These are phyloP conservation scores for Halesus radiatus DNA, from an alignment of 1,140 invertebrate genomes.

Conservation along the genomic window DNA sequence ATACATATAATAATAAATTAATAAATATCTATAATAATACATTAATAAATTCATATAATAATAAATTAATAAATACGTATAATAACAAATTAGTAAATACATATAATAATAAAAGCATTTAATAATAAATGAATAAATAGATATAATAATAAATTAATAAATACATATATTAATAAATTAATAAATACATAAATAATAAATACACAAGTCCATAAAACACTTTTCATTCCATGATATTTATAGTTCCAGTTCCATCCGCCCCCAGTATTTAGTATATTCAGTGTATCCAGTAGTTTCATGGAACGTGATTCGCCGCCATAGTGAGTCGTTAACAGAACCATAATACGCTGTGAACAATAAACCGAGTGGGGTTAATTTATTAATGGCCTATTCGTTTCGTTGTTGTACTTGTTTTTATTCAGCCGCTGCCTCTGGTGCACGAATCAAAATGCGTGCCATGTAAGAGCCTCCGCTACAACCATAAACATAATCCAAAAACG, in stretches of 20 bases:
- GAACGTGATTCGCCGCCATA: constrained; percentile 21
- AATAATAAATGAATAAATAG: too few relatives aligned
- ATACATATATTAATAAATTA: too few relatives aligned
- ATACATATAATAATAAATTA: too few relatives aligned
- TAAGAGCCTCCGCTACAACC: background rate
- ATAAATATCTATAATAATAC: too few relatives aligned
- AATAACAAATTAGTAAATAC: too few relatives aligned
- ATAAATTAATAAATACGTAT: too few relatives aligned
- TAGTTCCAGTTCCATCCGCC: background rate
- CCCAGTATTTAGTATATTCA: background rate
- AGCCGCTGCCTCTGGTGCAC: constrained; percentile 19
- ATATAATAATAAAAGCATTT: too few relatives aligned
- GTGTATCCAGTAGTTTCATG: background rate
- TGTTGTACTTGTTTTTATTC: constrained; percentile 32
- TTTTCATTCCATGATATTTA: background rate
- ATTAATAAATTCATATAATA: too few relatives aligned
- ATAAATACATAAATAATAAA: too few relatives aligned
- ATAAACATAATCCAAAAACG: background rate
- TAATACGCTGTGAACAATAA: constrained; percentile 42
- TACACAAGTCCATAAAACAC: too few relatives aligned
- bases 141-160: too few relatives aligned
- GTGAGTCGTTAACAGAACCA: constrained; percentile 41
- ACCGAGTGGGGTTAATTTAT: constrained; percentile 35
- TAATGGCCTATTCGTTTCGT: constrained; percentile 39
- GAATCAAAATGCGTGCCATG: constrained; percentile 22